Evolutionary conservation across 2,113 vertebrate genomes (phyloP), one percentile per base, ranked within the genome.

Genomic region (Ameiurus melas): DNA sequence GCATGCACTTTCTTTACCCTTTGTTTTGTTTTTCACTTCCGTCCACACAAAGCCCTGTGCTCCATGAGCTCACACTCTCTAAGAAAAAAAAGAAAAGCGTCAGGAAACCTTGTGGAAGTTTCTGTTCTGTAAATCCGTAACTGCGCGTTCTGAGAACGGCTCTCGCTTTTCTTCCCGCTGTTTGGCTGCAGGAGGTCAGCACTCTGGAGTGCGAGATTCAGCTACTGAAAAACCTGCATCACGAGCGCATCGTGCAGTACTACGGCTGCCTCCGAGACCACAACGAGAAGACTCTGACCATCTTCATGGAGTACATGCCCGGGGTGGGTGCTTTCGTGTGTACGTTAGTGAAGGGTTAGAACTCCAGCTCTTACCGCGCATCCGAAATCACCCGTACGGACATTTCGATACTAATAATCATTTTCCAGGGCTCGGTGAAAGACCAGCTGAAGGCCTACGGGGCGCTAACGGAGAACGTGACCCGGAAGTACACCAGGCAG

Each of bases 271-370:
- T 99, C 90, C 94, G 97, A 92, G 97, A 99, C 90, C 97, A 95
- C 83, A 96, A 94, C 0, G 97, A 99, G 94, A 98, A 97, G 93
- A 99, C 97, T 14, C 96, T 99, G 90, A 98, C 97, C 68, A 99
- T 99, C 93, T 99, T 99, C 92, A 99, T 99, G 98, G 98, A 99
- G 94, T 99, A 98, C 93, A 99, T 99, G 98, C 98, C 98, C 0
- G 98, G 98, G 95, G 97, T 98, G 92, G 91, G 97, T 90, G 5
- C 13, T 0, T 13, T 20, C 12, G 0, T 30, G 2, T 51, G 5
- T 51, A 22, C 25, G n/a, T 27, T 83, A n/a, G 57, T 62, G 39
- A 58, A 58, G n/a, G 55, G 53, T 8, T 33, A 3, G 78, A 27
- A 79, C 20, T 60, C 19, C 5, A 6, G 5, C 5, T 58, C 19